Evolutionary conservation across 2,113 vertebrate species (phyloP), one percentile per base, ranked within the genome.

Genomic region (Oreotrochilus melanogaster): DNA sequence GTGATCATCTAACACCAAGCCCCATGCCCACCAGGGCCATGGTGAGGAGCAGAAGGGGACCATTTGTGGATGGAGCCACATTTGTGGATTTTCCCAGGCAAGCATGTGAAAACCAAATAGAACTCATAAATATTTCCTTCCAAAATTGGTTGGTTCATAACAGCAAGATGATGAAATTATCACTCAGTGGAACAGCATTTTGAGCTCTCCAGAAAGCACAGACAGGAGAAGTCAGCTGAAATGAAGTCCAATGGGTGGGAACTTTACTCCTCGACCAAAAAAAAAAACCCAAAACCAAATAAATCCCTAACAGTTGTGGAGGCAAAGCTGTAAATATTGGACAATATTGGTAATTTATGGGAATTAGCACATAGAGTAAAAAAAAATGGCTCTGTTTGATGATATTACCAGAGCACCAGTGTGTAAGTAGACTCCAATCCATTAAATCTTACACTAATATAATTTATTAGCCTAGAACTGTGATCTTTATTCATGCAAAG

Each of bases 21-120:
- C 23, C 37, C 18, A 2, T 3, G 23, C 67, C 51, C 23, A 14
- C 6, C 74, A 66, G 14, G 30, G 62, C 25, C 3, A 3, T 0
- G 1, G 10, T 8, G 22, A 2, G 23, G 25, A 73, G 33, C 43
- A 75, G 35, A 70, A 71, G 18, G 28, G 53, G 47, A 28, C 23
- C 1, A 0, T 22, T 54, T 13, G 47, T 25, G 62, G 66, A 28
- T 8, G 72, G 7, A 35, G 11, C 39, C 39, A 39, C 39, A 39
- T 39, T 39, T 39, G 10, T 39, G 39, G 39, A 39, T 39, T 39
- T 39, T 73, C 54, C 85, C n/a, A 58, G 33, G 18, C 14, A 70
- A 79, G 28, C 25, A 14, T 12, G 12, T 7, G 25, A 65, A 74
- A 94, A 43, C 9, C 70, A 62, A 94, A 73, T 2, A 21, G 51